Evolutionary conservation across 2,113 vertebrate species (phyloP).

Genomic region (Notothenia coriiceps): DNA sequence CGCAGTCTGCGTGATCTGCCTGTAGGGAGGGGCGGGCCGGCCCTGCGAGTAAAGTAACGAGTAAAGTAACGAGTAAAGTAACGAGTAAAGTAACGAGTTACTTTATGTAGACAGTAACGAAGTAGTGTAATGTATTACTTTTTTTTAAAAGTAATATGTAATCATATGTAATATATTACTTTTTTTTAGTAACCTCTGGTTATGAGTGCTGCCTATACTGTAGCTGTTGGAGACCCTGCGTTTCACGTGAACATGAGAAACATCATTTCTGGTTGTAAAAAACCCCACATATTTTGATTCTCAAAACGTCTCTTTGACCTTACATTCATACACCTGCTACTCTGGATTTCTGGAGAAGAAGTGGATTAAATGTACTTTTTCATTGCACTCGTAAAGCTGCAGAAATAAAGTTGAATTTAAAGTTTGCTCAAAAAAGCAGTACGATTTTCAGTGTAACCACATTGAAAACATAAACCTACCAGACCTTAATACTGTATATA

Average conservation of each 20-base stretch:
- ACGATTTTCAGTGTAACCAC: not conserved
- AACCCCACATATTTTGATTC: conserved; percentile 6
- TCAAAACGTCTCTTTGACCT: conserved; percentile 30
- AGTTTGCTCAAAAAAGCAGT: not conserved
- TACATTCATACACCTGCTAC: conserved; percentile 30
- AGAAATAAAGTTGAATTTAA: conserved; percentile 17
- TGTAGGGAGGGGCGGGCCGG: no score
- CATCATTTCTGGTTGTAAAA: conserved; percentile 33
- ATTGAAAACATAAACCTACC: not conserved
- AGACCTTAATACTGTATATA: not conserved
- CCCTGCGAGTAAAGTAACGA: no score
- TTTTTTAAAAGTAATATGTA: no score
- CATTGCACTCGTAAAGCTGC: not conserved
- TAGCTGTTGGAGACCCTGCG: conserved; percentile 38
- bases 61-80: no score
- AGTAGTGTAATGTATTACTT: no score
- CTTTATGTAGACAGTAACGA: no score
- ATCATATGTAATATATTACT: no score
- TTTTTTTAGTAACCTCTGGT: no score
- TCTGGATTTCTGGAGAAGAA: conserved; percentile 41
- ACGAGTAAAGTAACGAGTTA: no score
- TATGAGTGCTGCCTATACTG: conserved; percentile 5
- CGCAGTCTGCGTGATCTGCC: no score
- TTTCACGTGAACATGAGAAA: conserved; percentile 26
- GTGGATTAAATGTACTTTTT: conserved; percentile 62